Base-by-base conservation (phyloP, 1,140 invertebrate species). In the Hyles vespertilio region DNA sequence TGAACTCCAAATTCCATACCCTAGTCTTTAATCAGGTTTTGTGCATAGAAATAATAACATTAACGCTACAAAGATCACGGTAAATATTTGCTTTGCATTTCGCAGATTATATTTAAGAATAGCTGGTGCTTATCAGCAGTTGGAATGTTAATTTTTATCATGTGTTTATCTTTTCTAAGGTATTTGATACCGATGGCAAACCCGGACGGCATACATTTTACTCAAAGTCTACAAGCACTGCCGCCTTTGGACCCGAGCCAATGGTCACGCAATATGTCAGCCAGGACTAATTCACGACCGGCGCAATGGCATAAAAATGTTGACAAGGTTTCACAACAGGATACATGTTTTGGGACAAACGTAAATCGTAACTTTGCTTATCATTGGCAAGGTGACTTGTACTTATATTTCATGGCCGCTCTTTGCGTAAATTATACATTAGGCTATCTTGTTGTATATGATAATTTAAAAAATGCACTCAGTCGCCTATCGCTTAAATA, bases 311-410 rank as follows among this genome's bases (percentile, higher is more conserved):
- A 82, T 32, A 88, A 88, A 60, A 88, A 88, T 56, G 52, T 82
- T 2, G 79, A 87, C 7, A 75, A 65, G 32, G 73, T 74, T 49
- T 12, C 49, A 0, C 55, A 49, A 3, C 5, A 63, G 2, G 54
- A 74, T 32, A 59, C 44, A 4, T 88, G 84, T 56, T 84, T 84
- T 54, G 84, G 84, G 11, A 81, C 79, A 32, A 81, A 86, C 55
- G 68, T 88, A 34, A 86, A 88, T 65, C 72, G 84, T 3, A 88
- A 88, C 63, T 88, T 88, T 49, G 80, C 83, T 34, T 88, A 78
- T 70, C 83, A 88, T 61, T 88, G 85, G 83, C 83, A 84, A 79
- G 83, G 83, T 88, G 33, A 71, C 56, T 57, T 11, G 12, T 40
- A 47, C 33, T 22, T 22, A 22, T 46, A n/a, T 43, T 22, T 9